Conservation (phyloP, 1,140 invertebrate species). For the Maconellicoccus hirsutus region DNA sequence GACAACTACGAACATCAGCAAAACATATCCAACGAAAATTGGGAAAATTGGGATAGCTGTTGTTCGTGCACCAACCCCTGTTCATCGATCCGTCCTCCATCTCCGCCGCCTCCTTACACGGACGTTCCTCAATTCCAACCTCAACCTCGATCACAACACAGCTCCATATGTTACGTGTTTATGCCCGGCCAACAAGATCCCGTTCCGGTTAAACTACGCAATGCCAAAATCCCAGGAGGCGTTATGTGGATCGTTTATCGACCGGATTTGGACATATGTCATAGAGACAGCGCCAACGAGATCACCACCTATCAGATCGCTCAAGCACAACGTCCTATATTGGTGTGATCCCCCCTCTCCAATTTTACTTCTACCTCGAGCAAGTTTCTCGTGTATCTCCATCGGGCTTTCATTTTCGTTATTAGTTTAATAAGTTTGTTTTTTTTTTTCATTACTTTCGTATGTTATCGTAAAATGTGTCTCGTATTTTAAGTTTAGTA, state of each 20-base stretch:
- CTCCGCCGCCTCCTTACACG: background rate
- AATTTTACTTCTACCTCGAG: background rate
- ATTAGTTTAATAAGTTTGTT: too few species aligned
- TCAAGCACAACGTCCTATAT: background rate
- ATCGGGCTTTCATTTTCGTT: conserved; percentile 14
- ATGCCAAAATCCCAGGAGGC: conserved; percentile 11
- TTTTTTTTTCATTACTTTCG: background rate
- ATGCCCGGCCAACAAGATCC: background rate
- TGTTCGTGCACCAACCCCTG: background rate
- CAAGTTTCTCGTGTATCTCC: background rate
- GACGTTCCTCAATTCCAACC: too few species aligned
- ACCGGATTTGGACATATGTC: background rate
- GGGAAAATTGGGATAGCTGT: conserved; percentile 18
- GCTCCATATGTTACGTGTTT: conserved; percentile 8
- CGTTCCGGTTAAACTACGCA: background rate
- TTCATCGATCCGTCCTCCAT: too few species aligned
- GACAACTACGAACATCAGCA: background rate
- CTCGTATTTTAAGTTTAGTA: too few species aligned
- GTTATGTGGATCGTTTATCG: conserved; percentile 15
- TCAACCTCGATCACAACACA: background rate
- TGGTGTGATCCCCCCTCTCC: background rate
- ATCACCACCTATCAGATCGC: background rate
- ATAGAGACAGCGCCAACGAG: background rate
- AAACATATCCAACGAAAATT: background rate
- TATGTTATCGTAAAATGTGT: background rate